These are phyloP conservation scores for Acanthurus leucopareius DNA, from an alignment of 2,797 vertebrate species.

Conservation along the genomic window DNA sequence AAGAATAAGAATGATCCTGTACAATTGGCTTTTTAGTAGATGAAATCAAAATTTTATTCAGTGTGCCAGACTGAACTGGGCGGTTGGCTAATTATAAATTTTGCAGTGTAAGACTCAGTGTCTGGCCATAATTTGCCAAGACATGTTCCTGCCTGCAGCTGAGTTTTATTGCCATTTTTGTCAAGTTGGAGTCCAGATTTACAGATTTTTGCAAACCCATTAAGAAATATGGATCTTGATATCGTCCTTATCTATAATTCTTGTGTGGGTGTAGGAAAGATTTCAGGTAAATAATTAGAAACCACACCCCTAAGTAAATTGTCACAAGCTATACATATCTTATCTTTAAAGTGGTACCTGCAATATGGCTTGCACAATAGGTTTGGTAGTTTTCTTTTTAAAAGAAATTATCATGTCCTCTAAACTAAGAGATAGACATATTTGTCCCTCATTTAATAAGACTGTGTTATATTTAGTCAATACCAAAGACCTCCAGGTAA, in stretches of 20 bases:
- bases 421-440: constrained; percentile 1
- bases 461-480: background rate
- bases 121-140: background rate
- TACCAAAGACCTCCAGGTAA: background rate
- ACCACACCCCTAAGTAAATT: constrained; percentile 35
- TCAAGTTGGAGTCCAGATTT: constrained; percentile 16
- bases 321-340: constrained; percentile 10
- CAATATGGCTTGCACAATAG: background rate
- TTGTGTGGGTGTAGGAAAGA: constrained; percentile 10
- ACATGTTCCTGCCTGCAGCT: too few species aligned
- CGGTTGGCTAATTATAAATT: background rate
- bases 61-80: background rate
- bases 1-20: too few species aligned
- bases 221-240: background rate
- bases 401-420: background rate
- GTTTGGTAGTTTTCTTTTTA: background rate
- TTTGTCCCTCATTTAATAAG: background rate
- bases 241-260: constrained; percentile 19
- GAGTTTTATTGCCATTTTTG: background rate
- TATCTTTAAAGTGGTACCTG: constrained; percentile 31
- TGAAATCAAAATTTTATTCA: background rate
- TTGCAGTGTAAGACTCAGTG: background rate
- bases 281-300: constrained; percentile 9
- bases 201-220: background rate
- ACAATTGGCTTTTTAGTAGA: background rate